Evolutionary conservation across 23 tunicate genomes (phyloP), one percentile per base, ranked within the genome.

Genomic region (Trididemnum nubilum): DNA sequence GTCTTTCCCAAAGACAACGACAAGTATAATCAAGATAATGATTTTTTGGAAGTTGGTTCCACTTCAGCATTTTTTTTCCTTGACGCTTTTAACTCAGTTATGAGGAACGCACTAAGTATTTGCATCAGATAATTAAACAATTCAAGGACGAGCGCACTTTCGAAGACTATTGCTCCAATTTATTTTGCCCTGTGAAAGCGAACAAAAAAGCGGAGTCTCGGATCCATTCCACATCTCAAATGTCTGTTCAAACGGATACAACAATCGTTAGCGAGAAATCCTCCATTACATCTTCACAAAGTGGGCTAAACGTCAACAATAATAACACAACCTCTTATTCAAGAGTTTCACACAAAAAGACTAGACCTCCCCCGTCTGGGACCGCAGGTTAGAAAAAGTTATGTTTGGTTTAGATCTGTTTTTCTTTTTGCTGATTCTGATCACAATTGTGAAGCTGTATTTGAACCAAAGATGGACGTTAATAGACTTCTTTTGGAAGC

Each of bases 41-140:
- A n/a, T n/a, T n/a, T n/a, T n/a, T n/a, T n/a, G n/a, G n/a, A n/a
- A n/a, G n/a, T n/a, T n/a, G n/a, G n/a, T n/a, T n/a, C n/a, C n/a
- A n/a, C n/a, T n/a, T n/a, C n/a, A n/a, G n/a, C n/a, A n/a, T n/a
- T n/a, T 61, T 22, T 61, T 61, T 51, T 85, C 69, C 79, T 77
- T 65, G 27, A 85, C 77, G 27, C 33, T 2, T 30, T 21, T 35
- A 18, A 37, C 22, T 19, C 77, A 92, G 97, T 39, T 92, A 92
- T 77, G 92, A 92, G 66, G 92, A 86, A 73, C 61, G 97, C 64
- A 90, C 92, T 1, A 80, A 83, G 9, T 92, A 92, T 50, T 69
- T 92, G 29, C 85, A 82, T 0, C 85, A 82, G 33, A 92, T 92
- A 38, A 87, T 92, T 54, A 82, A 87, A 39, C 82, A 87, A 24